Conservation (phyloP, 1,140 invertebrate species). For the Drosophila grimshawi region DNA sequence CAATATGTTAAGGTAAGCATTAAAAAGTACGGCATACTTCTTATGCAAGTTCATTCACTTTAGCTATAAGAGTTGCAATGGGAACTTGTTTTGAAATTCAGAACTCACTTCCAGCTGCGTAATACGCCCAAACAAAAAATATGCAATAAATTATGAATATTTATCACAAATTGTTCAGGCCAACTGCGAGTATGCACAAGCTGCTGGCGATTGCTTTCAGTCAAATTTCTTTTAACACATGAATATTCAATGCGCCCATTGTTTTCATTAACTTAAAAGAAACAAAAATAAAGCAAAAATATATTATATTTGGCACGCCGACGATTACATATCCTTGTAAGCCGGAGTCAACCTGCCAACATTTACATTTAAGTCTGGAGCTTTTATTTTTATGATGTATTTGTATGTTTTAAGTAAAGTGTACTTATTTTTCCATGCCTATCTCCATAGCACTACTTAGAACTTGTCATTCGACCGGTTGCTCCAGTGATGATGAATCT, state of each 20-base stretch:
- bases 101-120: constrained; percentile 5
- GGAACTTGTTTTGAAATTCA: neutral
- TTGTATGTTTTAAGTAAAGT: too few relatives aligned
- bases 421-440: too few relatives aligned
- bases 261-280: constrained; percentile 17
- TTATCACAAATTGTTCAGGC: constrained; percentile 32
- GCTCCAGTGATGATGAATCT: too few relatives aligned
- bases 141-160: constrained; percentile 49
- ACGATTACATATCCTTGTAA: too few relatives aligned
- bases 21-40: constrained; percentile 24
- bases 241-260: constrained; percentile 61
- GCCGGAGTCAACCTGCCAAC: too few relatives aligned
- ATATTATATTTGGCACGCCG: too few relatives aligned
- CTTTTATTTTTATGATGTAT: too few relatives aligned
- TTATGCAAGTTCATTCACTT: neutral
- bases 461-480: too few relatives aligned
- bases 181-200: constrained; percentile 8
- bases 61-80: neutral
- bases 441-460: too few relatives aligned
- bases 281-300: constrained; percentile 2
- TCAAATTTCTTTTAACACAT: constrained; percentile 40
- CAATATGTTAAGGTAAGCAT: neutral
- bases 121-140: constrained; percentile 19
- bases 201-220: constrained; percentile 44
- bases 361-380: too few relatives aligned